A percentile compares a stretch with the other conserved stretches of the same genome.
These are phyloP conservation scores for Formica exsecta DNA, from an alignment of 1,140 invertebrate genomes.

Conservation along the genomic window DNA sequence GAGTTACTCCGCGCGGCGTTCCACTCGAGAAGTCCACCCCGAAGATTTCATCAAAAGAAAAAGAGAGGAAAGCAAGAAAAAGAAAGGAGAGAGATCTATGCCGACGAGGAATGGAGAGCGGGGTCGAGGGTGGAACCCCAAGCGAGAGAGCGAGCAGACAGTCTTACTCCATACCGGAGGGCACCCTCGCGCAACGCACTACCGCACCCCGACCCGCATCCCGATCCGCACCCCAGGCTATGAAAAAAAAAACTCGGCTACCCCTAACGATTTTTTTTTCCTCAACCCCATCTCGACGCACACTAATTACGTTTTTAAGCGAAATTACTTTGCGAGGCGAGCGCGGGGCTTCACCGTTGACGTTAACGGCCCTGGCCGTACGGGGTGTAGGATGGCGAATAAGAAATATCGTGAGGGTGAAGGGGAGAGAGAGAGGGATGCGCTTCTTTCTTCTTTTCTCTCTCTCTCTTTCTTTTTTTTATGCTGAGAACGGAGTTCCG, in stretches of 20 bases:
- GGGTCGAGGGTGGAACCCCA: constrained; percentile 77
- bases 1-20: constrained; percentile 63
- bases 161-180: constrained; percentile 58
- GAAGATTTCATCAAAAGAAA: constrained; percentile 77
- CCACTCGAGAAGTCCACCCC: constrained; percentile 77
- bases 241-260: constrained; percentile 79
- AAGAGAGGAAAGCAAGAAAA: constrained; percentile 65
- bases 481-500: constrained; percentile 58
- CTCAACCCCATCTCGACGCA: constrained; percentile 84
- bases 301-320: constrained; percentile 86
- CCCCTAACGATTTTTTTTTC: constrained; percentile 85
- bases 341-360: constrained; percentile 48
- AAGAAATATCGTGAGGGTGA: constrained; percentile 73
- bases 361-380: constrained; percentile 49
- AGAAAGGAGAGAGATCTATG: neutral
- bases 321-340: constrained; percentile 76
- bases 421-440: constrained; percentile 23
- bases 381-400: constrained; percentile 64
- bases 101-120: constrained; percentile 68
- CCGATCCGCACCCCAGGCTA: constrained; percentile 74
- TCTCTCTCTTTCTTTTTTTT: constrained; percentile 50
- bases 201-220: constrained; percentile 70
- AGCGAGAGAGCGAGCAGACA: constrained; percentile 55
- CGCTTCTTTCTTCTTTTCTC: constrained; percentile 9
- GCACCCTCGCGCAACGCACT: constrained; percentile 73